Evolutionary conservation across 2,113 vertebrate genomes (phyloP), one percentile per base, ranked within the genome.

Genomic region (Albula glossodonta): DNA sequence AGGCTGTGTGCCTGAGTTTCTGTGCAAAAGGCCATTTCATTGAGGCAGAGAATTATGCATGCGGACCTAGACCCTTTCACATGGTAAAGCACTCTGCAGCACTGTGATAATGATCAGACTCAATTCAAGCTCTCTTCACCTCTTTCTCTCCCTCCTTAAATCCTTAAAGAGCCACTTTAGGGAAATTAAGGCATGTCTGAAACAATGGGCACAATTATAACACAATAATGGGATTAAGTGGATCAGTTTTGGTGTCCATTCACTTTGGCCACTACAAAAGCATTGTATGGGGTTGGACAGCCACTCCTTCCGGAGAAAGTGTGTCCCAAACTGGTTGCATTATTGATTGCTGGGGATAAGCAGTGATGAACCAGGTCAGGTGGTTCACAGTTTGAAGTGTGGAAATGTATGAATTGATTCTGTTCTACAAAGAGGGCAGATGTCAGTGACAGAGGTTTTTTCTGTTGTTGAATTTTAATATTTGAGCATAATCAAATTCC

Each of bases 1-100:
- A 88, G 13, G 81, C 91, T 90, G 89, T 89, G 89, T 93, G 94
- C 93, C 93, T 92, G 91, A 85, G 94, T 94, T 93, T 94, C 93
- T 95, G 94, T 95, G 93, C 91, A 92, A 90, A 92, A 19, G 22
- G 91, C 91, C 91, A 90, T 91, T 93, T 94, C 93, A 94, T 94
- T 94, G 91, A 94, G 91, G 90, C 92, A 93, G 91, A 93, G 86
- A 93, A 95, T 96, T 96, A 96, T 96, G 95, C 95, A 80, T 80
- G 84, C 78, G 79, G 53, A 63, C 84, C 49, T 25, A 19, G 80
- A 17, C 25, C 41, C 84, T 80, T 85, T 85, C 84, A 85, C 52
- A 85, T 85, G 84, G 48, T 80, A 85, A 84, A 52, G 70, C 7
- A 0, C 66, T 22, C 83, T 49, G 51, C 53, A 66, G 78, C 56